Evolutionary conservation across 1,140 invertebrate genomes (phyloP), one percentile per base, ranked within the genome.

Genomic region (Luehdorfia chinensis): DNA sequence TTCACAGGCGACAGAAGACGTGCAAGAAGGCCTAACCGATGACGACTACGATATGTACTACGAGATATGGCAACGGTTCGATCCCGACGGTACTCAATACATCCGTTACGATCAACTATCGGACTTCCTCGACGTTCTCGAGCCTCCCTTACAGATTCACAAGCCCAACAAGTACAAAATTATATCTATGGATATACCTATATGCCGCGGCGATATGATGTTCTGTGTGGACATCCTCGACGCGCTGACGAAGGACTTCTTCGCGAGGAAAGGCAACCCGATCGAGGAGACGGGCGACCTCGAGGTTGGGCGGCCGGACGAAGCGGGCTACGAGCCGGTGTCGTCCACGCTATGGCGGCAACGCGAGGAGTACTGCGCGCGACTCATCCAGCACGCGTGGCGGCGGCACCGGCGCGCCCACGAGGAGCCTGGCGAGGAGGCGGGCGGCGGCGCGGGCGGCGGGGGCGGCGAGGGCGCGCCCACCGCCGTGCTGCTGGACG

Each of bases 1-100:
- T n/a, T 50, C 33, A 12, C 50, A 84, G 88, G 97, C 97, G 19
- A 98, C 97, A 28, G 97, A 99, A 88, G 98, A 99, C 85, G 98
- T 99, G 30, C 97, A 99, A 78, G 97, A 99, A 87, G 97, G 97
- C 67, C 90, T 99, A 30, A 99, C 97, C 18, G 97, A 98, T 77
- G 97, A 99, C 86, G 97, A 99, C 83, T 99, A 99, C 88, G 98
- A 99, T 79, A 98, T 99, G 96, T 99, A 98, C 87, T 99, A 99
- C 80, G 97, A 99, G 88, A 98, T 98, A 59, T 99, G 98, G 98
- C 97, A 98, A 79, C 94, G 97, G 68, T 99, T 97, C 86, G 98
- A 99, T 88, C 97, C 97, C 0, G 95, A 98, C 70, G 97, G 97
- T 34, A 98, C 97, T 2, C 96, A 98, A 84, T 99, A 98, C 87